Evolutionary conservation across 2,888 invertebrate species (phyloP), one percentile per base, ranked within the genome.

Genomic region (Rhagonycha lutea): DNA sequence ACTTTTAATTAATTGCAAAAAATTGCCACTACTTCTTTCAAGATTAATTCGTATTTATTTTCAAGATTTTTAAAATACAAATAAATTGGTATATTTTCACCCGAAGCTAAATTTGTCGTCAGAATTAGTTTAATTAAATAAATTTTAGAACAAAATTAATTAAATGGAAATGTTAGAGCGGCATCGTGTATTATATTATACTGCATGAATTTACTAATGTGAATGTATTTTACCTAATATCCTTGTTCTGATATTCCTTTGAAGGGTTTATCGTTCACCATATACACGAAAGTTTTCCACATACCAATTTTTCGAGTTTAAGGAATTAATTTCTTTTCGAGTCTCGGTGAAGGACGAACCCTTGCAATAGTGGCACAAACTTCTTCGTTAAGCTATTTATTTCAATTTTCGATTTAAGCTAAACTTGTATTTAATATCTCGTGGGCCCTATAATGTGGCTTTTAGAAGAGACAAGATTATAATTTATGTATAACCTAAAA

Each of bases 401-500:
- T 47, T 47, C 47, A 47, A 47, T 47, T 47, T 47, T 47, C 47
- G 47, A 47, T 47, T 47, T 47, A 47, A 47, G 47, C 12, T n/a
- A 47, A 47, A 47, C 47, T 47, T 47, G 47, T 47, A 47, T 47
- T 47, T 47, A 72, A 70, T 65, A 63, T 72, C 75, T 75, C 67
- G 72, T 72, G 72, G 60, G 72, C 69, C 69, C 75, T 72, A 65
- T 69, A 69, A 47, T 47, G 72, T 69, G 69, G 72, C 69, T 69
- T 69, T 26, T 67, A 72, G 14, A 61, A 73, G 65, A 68, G 29
- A 73, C 73, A 72, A 73, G 73, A 73, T 70, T 47, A 69, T 68
- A 76, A 73, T 76, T 76, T 76, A 76, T 73, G 73, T 69, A 28
- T 24, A 73, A 61, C 32, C 67, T 70, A 70, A 73, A 73, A 73